Evolutionary conservation across 2,888 invertebrate species (phyloP), one percentile per base, ranked within the genome.

Genomic region (Zhengitettix transpicula): DNA sequence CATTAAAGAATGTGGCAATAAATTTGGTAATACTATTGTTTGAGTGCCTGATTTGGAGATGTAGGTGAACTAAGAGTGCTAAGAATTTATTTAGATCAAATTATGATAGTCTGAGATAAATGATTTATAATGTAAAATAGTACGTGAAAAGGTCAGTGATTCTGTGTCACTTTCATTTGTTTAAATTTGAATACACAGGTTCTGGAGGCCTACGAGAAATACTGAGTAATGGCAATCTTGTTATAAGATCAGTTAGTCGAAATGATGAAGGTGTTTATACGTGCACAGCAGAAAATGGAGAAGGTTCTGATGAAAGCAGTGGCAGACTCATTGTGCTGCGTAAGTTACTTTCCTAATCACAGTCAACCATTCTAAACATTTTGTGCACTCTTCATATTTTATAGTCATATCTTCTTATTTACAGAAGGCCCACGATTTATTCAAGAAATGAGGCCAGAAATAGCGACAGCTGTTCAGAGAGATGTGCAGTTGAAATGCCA

Each of bases 221-320:
- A 64, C 75, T 90, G 58, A 86, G 89, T 55, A 89, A 83, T 71
- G 96, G 96, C 0, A 91, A 89, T 71, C 78, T 97, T 7, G 81
- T 89, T 54, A 89, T 97, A 61, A 80, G 85, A 61, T 90, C 89
- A 47, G 85, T 94, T 1, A 87, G 89, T 2, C 78, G 87, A 65
- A 89, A 90, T 68, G 94, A 97, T 71, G 89, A 87, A 72, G 96
- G 85, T 11, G 75, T 85, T 41, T 97, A 95, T 67, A 84, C 87
- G 0, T 95, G 94, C 71, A 81, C 83, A 10, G 94, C 93, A 0
- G 81, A 84, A 63, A 95, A 95, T 71, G 78, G 83, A 62, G 84
- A 89, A 64, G 94, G 94, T n/a, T 76, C 79, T n/a, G 93, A 90
- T 69, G 89, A 90, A 72, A 91, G 89, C 58, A 78, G 82, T 65